Conservation (phyloP, 1,140 invertebrate genomes). For the Diplogasteroides magnus region DNA sequence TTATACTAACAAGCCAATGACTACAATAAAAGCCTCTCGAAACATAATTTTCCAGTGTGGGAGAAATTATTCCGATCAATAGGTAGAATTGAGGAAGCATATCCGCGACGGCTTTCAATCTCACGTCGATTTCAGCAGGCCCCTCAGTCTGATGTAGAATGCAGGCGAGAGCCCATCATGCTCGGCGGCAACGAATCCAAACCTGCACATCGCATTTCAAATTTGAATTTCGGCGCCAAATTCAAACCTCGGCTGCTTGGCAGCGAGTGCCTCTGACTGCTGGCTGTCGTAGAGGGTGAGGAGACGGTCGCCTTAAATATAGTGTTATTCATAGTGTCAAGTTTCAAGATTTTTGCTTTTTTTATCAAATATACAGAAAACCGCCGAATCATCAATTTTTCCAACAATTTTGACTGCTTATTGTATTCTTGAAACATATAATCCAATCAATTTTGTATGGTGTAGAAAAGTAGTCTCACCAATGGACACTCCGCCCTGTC, state of each 20-base stretch:
- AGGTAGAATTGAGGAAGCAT: not conserved
- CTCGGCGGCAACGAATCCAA: not conserved
- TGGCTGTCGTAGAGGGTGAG: not conserved
- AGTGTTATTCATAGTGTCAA: too few relatives aligned
- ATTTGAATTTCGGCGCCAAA: not conserved
- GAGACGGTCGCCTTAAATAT: not conserved
- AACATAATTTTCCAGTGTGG: not conserved
- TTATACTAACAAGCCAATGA: too few relatives aligned
- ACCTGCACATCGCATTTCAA: not conserved
- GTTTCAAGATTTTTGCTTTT: too few relatives aligned
- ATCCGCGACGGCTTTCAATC: too few relatives aligned
- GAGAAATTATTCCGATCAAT: not conserved
- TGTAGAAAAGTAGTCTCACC: too few relatives aligned
- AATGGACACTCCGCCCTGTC: not conserved
- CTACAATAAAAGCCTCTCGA: not conserved
- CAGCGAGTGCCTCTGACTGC: not conserved
- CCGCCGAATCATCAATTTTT: too few relatives aligned
- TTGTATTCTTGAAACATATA: too few relatives aligned
- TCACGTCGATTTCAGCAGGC: too few relatives aligned
- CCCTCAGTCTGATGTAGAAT: not conserved
- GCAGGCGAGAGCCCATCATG: not conserved
- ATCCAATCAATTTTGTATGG: too few relatives aligned
- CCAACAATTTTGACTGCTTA: too few relatives aligned
- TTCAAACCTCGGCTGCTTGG: not conserved
- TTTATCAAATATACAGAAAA: too few relatives aligned